A percentile compares a stretch with the other conserved stretches of the same genome.
phyloP scores from a whole-genome alignment of 2,797 vertebrate genomes.

The Oryzias sinensis region DNA sequence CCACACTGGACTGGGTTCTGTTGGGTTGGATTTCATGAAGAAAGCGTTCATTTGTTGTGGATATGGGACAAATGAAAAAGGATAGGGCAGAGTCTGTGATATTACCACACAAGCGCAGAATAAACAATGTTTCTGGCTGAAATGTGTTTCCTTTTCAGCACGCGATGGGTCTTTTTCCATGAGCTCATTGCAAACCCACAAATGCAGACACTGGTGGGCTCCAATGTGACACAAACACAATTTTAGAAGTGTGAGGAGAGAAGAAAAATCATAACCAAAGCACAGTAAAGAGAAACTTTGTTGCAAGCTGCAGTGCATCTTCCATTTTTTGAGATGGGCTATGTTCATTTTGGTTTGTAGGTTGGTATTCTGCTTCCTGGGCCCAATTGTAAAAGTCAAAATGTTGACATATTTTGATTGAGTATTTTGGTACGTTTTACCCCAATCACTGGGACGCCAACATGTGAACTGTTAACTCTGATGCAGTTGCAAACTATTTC shows the following conservation, averaged over 20 bases:
- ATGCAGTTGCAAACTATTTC: no score
- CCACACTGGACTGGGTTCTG: slow-evolving; percentile 7
- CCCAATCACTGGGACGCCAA: no score
- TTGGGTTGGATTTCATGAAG: slow-evolving; percentile 18
- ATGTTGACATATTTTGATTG: background rate
- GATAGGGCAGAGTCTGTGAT: slow-evolving; percentile 66
- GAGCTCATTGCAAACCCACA: slow-evolving; percentile 73
- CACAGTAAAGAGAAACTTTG: slow-evolving; percentile 35
- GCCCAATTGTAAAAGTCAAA: slow-evolving; percentile 26
- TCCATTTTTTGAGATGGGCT: slow-evolving; percentile 24
- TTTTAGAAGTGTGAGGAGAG: slow-evolving; percentile 59
- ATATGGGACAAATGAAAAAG: slow-evolving; percentile 40
- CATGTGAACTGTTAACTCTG: no score
- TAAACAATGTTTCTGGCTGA: slow-evolving; percentile 69
- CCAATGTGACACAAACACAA: slow-evolving; percentile 68
- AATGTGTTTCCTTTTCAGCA: slow-evolving; percentile 61
- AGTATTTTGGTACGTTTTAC: no score
- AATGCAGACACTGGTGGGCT: slow-evolving; percentile 61
- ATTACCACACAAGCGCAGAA: slow-evolving; percentile 60
- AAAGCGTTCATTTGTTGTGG: slow-evolving; percentile 24
- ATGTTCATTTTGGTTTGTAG: slow-evolving; percentile 18
- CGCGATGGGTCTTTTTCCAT: slow-evolving; percentile 70
- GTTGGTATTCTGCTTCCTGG: slow-evolving; percentile 45
- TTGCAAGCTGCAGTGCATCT: slow-evolving; percentile 67
- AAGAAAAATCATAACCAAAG: slow-evolving; percentile 49